A percentile compares a stretch with the other conserved stretches of the same genome.
These are phyloP conservation scores for Eptesicus fuscus DNA, from an alignment of 2,113 vertebrate genomes.

Conservation along the genomic window DNA sequence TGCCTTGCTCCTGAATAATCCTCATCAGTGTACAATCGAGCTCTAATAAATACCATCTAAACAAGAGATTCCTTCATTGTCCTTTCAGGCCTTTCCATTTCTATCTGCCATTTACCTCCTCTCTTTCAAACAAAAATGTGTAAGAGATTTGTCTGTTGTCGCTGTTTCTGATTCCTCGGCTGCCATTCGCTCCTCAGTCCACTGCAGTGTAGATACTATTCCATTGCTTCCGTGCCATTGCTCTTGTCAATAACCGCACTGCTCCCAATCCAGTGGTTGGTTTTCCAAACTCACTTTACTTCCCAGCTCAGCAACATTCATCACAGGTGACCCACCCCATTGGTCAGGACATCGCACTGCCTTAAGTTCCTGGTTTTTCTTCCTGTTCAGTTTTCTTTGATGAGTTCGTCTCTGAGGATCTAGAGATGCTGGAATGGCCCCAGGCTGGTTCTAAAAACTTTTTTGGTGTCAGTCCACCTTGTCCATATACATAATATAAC, in stretches of 20 bases:
- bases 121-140: not conserved
- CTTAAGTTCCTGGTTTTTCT: not conserved
- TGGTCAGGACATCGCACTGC: not conserved
- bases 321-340: not conserved
- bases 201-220: not conserved
- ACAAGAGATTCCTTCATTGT: not conserved
- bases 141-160: not conserved
- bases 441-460: not conserved
- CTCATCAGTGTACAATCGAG: not conserved
- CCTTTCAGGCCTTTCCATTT: not conserved
- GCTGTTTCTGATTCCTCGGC: not conserved
- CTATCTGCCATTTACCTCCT: not conserved
- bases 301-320: not conserved
- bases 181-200: not conserved
- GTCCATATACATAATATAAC: not conserved
- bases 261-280: not conserved
- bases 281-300: not conserved
- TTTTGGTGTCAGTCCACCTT: not conserved
- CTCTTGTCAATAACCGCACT: not conserved
- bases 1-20: not conserved
- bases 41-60: not conserved
- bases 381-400: not conserved
- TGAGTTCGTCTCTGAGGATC: not conserved
- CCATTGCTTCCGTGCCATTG: not conserved
- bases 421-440: not conserved